A percentile compares a stretch with the other conserved stretches of the same genome.
phyloP scores from a whole-genome alignment of 1,140 invertebrate genomes.

The Rhynchophorus ferrugineus region DNA sequence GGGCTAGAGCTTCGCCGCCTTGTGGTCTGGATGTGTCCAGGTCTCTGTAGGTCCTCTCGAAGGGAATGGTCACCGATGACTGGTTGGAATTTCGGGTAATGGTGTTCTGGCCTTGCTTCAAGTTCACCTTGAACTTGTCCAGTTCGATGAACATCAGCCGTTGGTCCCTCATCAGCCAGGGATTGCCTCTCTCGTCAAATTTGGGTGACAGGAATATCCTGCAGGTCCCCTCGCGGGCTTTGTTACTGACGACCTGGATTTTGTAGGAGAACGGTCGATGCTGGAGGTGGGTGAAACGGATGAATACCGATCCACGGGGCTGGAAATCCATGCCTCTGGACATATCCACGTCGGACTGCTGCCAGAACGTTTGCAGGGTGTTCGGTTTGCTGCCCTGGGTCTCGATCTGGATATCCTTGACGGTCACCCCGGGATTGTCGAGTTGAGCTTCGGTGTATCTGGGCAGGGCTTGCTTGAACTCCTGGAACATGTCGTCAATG shows the following conservation, averaged over 20 bases:
- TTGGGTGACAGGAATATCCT: slow-evolving; percentile 69
- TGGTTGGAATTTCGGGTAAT: slow-evolving; percentile 53
- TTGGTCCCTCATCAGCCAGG: slow-evolving; percentile 56
- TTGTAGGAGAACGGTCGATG: slow-evolving; percentile 60
- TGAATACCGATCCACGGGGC: slow-evolving; percentile 59
- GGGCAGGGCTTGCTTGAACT: slow-evolving; percentile 63
- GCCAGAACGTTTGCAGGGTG: slow-evolving; percentile 60
- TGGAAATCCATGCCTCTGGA: slow-evolving; percentile 69
- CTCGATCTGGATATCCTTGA: slow-evolving; percentile 47
- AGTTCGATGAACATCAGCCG: slow-evolving; percentile 65
- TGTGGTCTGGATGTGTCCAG: slow-evolving; percentile 46
- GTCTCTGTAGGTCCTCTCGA: slow-evolving; percentile 60
- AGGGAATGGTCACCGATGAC: slow-evolving; percentile 66
- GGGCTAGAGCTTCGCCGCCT: slow-evolving; percentile 44
- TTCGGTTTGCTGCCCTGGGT: slow-evolving; percentile 46
- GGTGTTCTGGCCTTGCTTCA: slow-evolving; percentile 55
- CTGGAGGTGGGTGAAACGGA: slow-evolving; percentile 66
- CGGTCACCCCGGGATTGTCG: slow-evolving; percentile 53
- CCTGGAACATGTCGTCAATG: slow-evolving; percentile 61
- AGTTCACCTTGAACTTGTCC: slow-evolving; percentile 60
- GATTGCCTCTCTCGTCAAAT: slow-evolving; percentile 56
- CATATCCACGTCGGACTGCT: slow-evolving; percentile 64
- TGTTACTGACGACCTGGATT: slow-evolving; percentile 42
- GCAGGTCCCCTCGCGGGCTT: slow-evolving; percentile 53
- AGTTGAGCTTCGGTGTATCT: slow-evolving; percentile 55